Evolutionary conservation across 2,888 invertebrate genomes (phyloP).

Genomic region (Tryphoninae sp.): DNA sequence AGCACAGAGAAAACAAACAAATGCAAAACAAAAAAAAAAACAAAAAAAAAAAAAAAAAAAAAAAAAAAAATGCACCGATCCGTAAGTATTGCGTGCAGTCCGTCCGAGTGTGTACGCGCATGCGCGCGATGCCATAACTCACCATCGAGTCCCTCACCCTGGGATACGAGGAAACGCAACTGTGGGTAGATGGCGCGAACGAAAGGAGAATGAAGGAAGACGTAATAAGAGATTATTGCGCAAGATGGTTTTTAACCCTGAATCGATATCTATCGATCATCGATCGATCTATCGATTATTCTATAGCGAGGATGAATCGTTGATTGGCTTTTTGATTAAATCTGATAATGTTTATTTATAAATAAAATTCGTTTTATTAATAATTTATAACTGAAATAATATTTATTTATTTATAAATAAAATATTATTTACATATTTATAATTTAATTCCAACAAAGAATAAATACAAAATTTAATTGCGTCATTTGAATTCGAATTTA

Average conservation of each 20-base stretch:
- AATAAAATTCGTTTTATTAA: no score
- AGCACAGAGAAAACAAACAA: no score
- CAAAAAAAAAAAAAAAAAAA: constrained; percentile 8
- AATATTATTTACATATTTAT: no score
- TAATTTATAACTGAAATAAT: no score
- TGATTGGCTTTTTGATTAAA: no score
- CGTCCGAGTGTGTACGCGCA: neutral
- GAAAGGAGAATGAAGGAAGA: neutral
- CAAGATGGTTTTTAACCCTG: constrained; percentile 14
- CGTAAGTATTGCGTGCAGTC: neutral
- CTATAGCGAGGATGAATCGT: no score
- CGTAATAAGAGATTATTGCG: constrained; percentile 24
- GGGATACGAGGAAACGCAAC: constrained; percentile 24
- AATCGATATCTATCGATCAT: constrained; percentile 1
- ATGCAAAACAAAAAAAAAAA: no score
- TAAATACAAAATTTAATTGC: no score
- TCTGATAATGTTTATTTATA: no score
- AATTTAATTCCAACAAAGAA: no score
- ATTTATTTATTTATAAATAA: no score
- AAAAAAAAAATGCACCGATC: constrained; percentile 14
- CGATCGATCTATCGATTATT: neutral
- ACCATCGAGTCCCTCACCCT: neutral
- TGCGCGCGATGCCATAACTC: neutral
- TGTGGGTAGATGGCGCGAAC: constrained; percentile 15
- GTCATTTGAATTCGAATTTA: no score